Percentiles rank a stretch among this genome's conserved stretches.
Conservation (phyloP, 2,113 vertebrate species). For the Boleophthalmus pectinirostris region DNA sequence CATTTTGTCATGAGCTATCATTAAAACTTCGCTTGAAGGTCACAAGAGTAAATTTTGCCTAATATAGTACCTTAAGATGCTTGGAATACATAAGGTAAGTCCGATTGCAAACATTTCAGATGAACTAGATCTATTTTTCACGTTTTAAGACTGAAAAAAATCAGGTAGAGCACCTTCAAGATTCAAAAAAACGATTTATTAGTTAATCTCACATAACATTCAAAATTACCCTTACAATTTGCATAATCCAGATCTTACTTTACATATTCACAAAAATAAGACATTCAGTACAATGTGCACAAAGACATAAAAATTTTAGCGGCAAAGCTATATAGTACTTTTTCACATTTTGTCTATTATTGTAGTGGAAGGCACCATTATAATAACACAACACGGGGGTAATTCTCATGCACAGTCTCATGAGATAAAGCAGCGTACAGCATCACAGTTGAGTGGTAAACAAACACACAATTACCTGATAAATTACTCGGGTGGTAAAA, state of each 20-base stretch:
- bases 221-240: constrained; percentile 33
- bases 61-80: too few species aligned
- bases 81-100: too few species aligned
- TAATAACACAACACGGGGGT: constrained; percentile 27
- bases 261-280: constrained; percentile 7
- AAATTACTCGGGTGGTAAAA: constrained; percentile 23
- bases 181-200: constrained; percentile 40
- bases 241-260: constrained; percentile 35
- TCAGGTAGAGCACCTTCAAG: not conserved
- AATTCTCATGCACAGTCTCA: constrained; percentile 47
- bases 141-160: too few species aligned
- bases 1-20: too few species aligned
- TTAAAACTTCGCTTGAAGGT: too few species aligned
- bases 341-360: constrained; percentile 8
- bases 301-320: not conserved
- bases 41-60: too few species aligned
- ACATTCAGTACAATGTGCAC: constrained; percentile 3
- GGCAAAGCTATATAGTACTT: constrained; percentile 5
- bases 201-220: constrained; percentile 41
- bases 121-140: too few species aligned
- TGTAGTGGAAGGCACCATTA: constrained; percentile 56
- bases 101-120: too few species aligned
- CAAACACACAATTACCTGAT: constrained; percentile 45
- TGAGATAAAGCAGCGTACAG: constrained; percentile 44
- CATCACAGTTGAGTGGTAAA: constrained; percentile 62